Conservation (phyloP, 2,113 vertebrate genomes). For the Rhizomys pruinosus region DNA sequence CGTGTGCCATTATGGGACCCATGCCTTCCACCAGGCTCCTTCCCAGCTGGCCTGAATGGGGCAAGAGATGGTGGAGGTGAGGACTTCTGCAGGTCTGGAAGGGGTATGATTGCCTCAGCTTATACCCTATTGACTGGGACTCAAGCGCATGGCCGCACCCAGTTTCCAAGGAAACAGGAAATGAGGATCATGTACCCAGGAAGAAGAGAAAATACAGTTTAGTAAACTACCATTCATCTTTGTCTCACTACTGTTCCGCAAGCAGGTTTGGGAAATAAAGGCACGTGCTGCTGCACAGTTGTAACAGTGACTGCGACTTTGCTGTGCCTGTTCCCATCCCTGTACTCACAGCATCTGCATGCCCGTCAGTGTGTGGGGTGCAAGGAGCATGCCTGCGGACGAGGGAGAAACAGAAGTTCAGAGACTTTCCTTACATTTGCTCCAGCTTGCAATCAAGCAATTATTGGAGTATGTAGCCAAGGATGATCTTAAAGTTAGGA, state of each 20-base stretch:
- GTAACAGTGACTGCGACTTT: background rate
- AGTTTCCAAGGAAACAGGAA: background rate
- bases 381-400: background rate
- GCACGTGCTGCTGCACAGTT: rapidly evolving
- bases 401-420: background rate
- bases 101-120: background rate
- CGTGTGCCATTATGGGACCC: background rate
- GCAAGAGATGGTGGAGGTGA: background rate
- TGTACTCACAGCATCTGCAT: background rate
- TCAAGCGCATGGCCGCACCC: background rate
- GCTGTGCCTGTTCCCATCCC: rapidly evolving
- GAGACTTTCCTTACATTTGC: background rate
- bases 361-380: too few species aligned
- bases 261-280: background rate
- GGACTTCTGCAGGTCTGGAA: background rate
- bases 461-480: background rate
- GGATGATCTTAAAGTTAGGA: background rate
- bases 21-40: background rate
- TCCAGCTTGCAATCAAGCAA: too few species aligned
- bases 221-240: background rate
- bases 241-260: background rate
- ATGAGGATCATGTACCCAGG: background rate
- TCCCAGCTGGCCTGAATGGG: too few species aligned
- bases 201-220: background rate
- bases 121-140: background rate